Percentiles rank a stretch among this genome's conserved stretches.
phyloP scores from a whole-genome alignment of 1,140 invertebrate species.

The Pollicipes pollicipes region DNA sequence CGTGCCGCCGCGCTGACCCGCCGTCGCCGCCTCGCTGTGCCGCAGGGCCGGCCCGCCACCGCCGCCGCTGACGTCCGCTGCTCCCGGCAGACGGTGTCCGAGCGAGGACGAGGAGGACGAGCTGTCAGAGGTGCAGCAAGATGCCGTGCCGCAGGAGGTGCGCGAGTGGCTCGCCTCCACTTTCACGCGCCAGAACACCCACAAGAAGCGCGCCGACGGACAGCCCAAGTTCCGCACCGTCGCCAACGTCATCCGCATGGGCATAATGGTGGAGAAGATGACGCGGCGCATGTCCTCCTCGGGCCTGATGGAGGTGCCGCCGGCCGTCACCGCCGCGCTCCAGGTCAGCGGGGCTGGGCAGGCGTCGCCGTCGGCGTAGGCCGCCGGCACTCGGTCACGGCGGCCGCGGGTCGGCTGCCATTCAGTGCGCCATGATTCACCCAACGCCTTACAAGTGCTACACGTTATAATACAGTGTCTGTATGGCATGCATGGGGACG shows the following conservation, averaged over 20 bases:
- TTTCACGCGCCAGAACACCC: conserved; percentile 75
- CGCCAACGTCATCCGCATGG: conserved; percentile 90
- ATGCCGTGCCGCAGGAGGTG: conserved; percentile 85
- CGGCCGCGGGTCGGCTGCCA: too few relatives aligned
- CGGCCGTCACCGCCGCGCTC: conserved; percentile 64
- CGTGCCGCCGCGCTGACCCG: neutral
- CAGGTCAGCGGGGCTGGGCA: conserved; percentile 51
- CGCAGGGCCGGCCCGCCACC: neutral
- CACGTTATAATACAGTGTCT: too few relatives aligned
- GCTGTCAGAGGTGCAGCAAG: conserved; percentile 82
- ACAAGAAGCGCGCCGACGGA: conserved; percentile 49
- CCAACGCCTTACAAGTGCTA: too few relatives aligned
- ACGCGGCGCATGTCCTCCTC: conserved; percentile 73
- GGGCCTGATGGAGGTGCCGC: conserved; percentile 69
- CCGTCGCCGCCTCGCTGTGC: neutral
- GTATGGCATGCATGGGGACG: too few relatives aligned
- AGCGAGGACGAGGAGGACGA: conserved; percentile 74
- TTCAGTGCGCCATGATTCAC: too few relatives aligned
- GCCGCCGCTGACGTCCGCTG: conserved; percentile 2
- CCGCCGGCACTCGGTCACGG: too few relatives aligned
- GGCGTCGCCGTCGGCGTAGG: too few relatives aligned
- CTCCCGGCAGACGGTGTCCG: conserved; percentile 24
- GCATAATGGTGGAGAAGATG: conserved; percentile 92
- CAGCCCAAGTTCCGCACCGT: conserved; percentile 53
- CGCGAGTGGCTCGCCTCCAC: conserved; percentile 92